phyloP scores from a whole-genome alignment of 2,888 invertebrate genomes.

The Gastrophysa polygoni region DNA sequence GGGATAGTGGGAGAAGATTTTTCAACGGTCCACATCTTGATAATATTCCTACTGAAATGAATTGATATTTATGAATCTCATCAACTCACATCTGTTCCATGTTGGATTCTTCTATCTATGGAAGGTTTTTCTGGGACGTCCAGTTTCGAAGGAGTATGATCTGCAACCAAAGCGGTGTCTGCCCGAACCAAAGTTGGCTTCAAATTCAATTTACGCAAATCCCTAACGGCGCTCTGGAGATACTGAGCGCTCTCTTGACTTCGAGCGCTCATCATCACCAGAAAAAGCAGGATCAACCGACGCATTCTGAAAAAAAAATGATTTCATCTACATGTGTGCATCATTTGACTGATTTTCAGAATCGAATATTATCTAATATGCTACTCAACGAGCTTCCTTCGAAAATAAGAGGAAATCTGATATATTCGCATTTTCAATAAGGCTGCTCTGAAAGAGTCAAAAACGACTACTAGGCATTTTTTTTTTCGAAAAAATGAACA shows the following conservation, averaged over 20 bases:
- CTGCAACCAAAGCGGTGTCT: conserved; percentile 34
- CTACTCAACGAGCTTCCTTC: too few relatives aligned
- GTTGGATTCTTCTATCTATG: conserved; percentile 35
- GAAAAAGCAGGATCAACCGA: conserved; percentile 36
- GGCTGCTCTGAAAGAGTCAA: too few relatives aligned
- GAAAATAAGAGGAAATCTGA: too few relatives aligned
- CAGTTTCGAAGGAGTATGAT: conserved; percentile 15
- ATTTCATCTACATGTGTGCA: not conserved
- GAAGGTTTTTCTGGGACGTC: conserved; percentile 7
- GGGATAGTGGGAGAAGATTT: too few relatives aligned
- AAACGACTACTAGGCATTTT: too few relatives aligned
- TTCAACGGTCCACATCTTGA: too few relatives aligned
- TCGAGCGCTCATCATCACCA: conserved; percentile 36
- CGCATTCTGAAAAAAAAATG: conserved; percentile 41
- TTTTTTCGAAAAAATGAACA: too few relatives aligned
- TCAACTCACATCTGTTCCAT: conserved; percentile 25
- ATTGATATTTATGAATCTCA: not conserved
- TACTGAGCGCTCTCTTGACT: conserved; percentile 49
- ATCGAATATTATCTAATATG: too few relatives aligned
- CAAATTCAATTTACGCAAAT: conserved; percentile 46
- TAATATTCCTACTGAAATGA: not conserved
- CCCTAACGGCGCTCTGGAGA: conserved; percentile 50
- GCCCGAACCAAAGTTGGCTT: conserved; percentile 41
- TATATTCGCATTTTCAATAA: too few relatives aligned
- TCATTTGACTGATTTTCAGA: too few relatives aligned